Evolutionary conservation across 35 echinoderm and acorn worm genomes (phyloP).

Genomic region (Apostichopus californicus): DNA sequence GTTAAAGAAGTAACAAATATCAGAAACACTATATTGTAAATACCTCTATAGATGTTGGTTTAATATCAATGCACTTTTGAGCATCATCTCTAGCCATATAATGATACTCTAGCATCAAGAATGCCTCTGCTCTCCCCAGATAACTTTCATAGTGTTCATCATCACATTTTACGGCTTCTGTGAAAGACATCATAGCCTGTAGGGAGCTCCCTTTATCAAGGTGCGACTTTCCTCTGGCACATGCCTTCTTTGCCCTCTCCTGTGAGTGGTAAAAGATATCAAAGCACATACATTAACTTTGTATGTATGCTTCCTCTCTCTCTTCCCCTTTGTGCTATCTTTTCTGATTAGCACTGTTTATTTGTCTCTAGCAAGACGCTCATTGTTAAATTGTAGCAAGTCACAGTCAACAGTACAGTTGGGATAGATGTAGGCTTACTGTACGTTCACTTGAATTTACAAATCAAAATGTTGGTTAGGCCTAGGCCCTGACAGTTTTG

Average conservation of each 20-base stretch:
- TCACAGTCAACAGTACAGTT: no score
- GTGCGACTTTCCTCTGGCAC: background rate
- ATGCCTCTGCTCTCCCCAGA: slow-evolving; percentile 29
- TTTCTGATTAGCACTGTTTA: background rate
- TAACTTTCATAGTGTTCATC: slow-evolving; percentile 36
- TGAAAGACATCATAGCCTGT: slow-evolving; percentile 37
- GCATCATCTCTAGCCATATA: slow-evolving; percentile 53
- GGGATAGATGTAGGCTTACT: no score
- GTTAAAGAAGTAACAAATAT: no score
- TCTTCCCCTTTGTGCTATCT: background rate
- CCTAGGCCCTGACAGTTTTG: no score
- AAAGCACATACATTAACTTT: background rate
- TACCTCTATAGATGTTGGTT: background rate
- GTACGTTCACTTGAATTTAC: no score
- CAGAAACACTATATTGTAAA: no score
- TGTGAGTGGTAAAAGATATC: background rate
- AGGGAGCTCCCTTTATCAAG: slow-evolving; percentile 40
- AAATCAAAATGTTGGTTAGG: no score
- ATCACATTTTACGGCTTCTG: slow-evolving; percentile 52
- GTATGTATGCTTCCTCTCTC: no score
- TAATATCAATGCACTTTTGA: slow-evolving; percentile 17
- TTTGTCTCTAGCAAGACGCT: no score
- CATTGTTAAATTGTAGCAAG: no score
- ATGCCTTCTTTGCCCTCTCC: slow-evolving; percentile 29
- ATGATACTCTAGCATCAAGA: slow-evolving; percentile 27